phyloP scores from a whole-genome alignment of 2,113 vertebrate genomes.

The Callopanchax toddi region DNA sequence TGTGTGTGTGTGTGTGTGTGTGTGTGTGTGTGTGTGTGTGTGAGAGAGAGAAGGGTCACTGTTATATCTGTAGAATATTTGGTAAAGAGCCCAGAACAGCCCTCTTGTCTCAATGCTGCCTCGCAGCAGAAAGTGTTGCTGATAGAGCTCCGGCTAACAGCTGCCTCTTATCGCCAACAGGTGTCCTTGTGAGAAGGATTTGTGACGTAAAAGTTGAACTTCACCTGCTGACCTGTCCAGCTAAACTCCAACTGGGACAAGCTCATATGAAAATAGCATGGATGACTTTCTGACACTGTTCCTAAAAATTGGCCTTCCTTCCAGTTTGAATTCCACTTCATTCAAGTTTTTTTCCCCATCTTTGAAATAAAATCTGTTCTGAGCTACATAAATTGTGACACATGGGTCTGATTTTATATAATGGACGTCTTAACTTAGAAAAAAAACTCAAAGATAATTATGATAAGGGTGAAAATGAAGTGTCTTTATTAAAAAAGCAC shows the following conservation, averaged over 20 bases:
- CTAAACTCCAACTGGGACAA: conserved; percentile 20
- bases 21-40: not conserved
- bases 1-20: not conserved
- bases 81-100: conserved; percentile 8
- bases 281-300: not conserved
- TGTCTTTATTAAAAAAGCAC: too few species aligned
- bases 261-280: not conserved
- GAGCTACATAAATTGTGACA: not conserved
- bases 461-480: too few species aligned
- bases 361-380: not conserved
- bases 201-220: conserved; percentile 76
- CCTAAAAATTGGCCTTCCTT: not conserved
- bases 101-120: conserved; percentile 37
- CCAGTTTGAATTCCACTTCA: not conserved
- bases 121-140: conserved; percentile 24
- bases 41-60: not conserved
- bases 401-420: not conserved
- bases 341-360: not conserved
- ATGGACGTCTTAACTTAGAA: too few species aligned
- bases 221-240: conserved; percentile 64
- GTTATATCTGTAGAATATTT: conserved; percentile 35
- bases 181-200: conserved; percentile 77
- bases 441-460: too few species aligned
- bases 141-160: conserved; percentile 40
- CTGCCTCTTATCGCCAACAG: conserved; percentile 75